Percentiles rank a stretch among this genome's conserved stretches.
phyloP scores from a whole-genome alignment of 2,888 invertebrate species.

The Perizoma affinitatum region DNA sequence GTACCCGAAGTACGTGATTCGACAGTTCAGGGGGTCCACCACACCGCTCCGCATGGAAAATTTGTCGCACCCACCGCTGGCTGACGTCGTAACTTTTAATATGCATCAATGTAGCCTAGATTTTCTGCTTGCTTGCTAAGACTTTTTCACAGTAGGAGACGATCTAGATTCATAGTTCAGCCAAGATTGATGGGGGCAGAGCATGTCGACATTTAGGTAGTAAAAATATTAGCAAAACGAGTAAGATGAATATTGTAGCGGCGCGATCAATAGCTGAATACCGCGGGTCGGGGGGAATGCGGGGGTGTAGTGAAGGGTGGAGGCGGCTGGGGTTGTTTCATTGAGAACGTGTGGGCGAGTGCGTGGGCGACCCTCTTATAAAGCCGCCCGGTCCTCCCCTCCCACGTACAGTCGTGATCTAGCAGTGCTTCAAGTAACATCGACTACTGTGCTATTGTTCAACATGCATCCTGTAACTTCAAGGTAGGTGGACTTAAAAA shows the following conservation, averaged over 20 bases:
- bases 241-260: slow-evolving; percentile 80
- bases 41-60: slow-evolving; percentile 13
- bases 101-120: slow-evolving; percentile 3
- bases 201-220: slow-evolving; percentile 30
- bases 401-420: slow-evolving; percentile 70
- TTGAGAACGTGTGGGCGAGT: slow-evolving; percentile 88
- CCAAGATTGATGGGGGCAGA: slow-evolving; percentile 17
- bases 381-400: slow-evolving; percentile 64
- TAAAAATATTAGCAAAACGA: slow-evolving; percentile 55
- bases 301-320: slow-evolving; percentile 43
- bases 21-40: slow-evolving; percentile 13
- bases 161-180: slow-evolving; percentile 7
- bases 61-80: slow-evolving; percentile 11
- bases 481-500: slow-evolving; percentile 60
- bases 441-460: slow-evolving; percentile 62
- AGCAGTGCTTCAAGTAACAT: slow-evolving; percentile 56
- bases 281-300: slow-evolving; percentile 54
- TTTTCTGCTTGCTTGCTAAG: slow-evolving; percentile 8
- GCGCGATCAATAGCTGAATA: slow-evolving; percentile 75
- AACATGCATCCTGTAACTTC: slow-evolving; percentile 65
- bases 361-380: slow-evolving; percentile 81
- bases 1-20: slow-evolving; percentile 21
- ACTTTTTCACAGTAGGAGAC: not conserved
- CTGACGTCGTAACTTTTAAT: slow-evolving; percentile 11
- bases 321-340: slow-evolving; percentile 77